Evolutionary conservation across 2,797 vertebrate species (phyloP).

Genomic region (Vireo griseus): DNA sequence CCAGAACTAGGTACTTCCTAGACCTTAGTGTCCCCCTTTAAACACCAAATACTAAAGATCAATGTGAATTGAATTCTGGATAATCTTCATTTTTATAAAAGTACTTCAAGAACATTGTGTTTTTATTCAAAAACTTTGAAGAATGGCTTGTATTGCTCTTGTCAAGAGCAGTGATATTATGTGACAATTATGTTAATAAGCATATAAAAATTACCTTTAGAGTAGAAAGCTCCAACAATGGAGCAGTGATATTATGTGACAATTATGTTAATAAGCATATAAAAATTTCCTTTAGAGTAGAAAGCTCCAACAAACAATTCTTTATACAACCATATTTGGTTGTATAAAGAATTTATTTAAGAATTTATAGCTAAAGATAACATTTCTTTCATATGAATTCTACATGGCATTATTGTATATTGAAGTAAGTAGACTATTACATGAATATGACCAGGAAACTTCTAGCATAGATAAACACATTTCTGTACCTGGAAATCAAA

Average conservation of each 20-base stretch:
- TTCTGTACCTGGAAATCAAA: background rate
- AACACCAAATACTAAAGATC: background rate
- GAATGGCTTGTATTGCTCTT: background rate
- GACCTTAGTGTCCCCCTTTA: background rate
- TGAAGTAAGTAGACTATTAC: background rate
- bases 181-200: constrained; percentile 6
- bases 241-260: background rate
- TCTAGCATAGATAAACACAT: background rate
- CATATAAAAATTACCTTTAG: background rate
- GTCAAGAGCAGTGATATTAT: background rate
- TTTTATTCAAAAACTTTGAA: background rate
- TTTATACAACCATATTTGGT: no score
- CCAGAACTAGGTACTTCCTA: background rate
- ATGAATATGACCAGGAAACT: background rate
- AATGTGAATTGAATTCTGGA: background rate
- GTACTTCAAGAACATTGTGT: background rate
- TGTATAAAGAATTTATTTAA: constrained; percentile 21
- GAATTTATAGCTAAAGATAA: constrained; percentile 18
- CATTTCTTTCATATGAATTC: background rate
- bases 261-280: background rate
- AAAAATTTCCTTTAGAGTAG: background rate
- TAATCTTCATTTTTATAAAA: background rate
- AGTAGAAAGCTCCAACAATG: background rate
- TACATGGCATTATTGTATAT: background rate
- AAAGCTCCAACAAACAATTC: background rate